Evolutionary conservation across 2,797 vertebrate genomes (phyloP).

Genomic region (Graptemys geographica): DNA sequence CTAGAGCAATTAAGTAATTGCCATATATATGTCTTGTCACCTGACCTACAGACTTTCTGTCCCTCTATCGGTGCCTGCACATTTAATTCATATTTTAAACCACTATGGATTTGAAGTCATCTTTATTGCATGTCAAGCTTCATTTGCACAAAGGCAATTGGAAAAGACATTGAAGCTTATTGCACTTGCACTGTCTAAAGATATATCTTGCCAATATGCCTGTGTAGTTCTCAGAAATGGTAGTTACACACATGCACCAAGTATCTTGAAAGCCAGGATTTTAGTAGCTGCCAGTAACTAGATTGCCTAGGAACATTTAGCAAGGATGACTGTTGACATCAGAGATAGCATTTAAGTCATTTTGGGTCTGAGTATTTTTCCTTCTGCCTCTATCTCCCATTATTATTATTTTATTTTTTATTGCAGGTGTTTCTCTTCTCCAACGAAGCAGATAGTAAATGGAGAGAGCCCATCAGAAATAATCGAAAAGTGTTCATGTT

Average conservation of each 20-base stretch:
- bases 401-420: neutral
- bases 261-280: conserved; percentile 4
- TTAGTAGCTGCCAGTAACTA: conserved; percentile 32
- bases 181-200: conserved; percentile 39
- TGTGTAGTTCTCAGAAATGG: conserved; percentile 37
- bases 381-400: neutral
- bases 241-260: conserved; percentile 10
- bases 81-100: conserved; percentile 27
- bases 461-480: neutral
- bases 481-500: neutral
- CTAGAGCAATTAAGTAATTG: neutral
- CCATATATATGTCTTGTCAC: neutral
- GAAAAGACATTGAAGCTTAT: conserved; percentile 10
- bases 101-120: conserved; percentile 9
- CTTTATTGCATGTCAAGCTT: conserved; percentile 4
- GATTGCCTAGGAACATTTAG: neutral
- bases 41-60: neutral
- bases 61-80: neutral
- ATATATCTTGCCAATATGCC: conserved; percentile 51
- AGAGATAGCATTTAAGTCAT: neutral
- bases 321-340: rapidly evolving
- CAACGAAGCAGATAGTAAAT: neutral
- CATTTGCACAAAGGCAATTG: neutral
- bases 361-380: neutral
- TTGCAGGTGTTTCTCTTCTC: neutral